Evolutionary conservation across 2,888 invertebrate species (phyloP).

Genomic region (Malthinus seriepunctatus): DNA sequence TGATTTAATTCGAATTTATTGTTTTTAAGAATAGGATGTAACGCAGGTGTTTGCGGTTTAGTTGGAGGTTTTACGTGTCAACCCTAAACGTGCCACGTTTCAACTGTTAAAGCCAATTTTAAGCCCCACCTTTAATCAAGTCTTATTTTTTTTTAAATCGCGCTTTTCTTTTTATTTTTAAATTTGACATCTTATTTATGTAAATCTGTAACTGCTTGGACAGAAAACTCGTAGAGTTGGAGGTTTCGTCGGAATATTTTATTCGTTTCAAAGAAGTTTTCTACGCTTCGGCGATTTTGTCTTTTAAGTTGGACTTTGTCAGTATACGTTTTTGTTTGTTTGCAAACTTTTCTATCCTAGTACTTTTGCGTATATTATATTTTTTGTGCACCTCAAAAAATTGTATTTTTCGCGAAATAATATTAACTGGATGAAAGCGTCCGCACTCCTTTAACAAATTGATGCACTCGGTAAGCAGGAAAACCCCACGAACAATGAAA

Average conservation of each 20-base stretch:
- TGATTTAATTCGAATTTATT: not conserved
- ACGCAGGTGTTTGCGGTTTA: not conserved
- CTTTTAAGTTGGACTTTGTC: conserved; percentile 18
- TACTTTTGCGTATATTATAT: conserved; percentile 26
- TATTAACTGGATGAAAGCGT: conserved; percentile 31
- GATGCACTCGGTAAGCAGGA: conserved; percentile 29
- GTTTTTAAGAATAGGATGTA: not conserved
- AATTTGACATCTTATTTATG: conserved; percentile 41
- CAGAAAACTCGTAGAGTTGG: conserved; percentile 28
- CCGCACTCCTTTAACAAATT: conserved; percentile 36
- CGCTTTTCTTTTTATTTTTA: too few relatives aligned
- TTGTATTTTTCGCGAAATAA: conserved; percentile 16
- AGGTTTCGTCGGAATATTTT: conserved; percentile 40
- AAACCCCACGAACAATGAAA: conserved; percentile 31
- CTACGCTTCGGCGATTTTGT: conserved; percentile 33
- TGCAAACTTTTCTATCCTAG: conserved; percentile 28
- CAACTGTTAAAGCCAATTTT: too few relatives aligned
- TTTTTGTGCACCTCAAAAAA: conserved; percentile 6
- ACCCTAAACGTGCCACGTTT: not conserved
- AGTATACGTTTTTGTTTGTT: conserved; percentile 24
- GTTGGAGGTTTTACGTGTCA: not conserved
- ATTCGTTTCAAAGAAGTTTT: conserved; percentile 38
- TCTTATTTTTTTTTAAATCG: too few relatives aligned
- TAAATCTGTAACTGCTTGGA: conserved; percentile 37
- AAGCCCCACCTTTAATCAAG: too few relatives aligned